Evolutionary conservation across 2,888 invertebrate species (phyloP).

Genomic region (Drosophila mulleri): DNA sequence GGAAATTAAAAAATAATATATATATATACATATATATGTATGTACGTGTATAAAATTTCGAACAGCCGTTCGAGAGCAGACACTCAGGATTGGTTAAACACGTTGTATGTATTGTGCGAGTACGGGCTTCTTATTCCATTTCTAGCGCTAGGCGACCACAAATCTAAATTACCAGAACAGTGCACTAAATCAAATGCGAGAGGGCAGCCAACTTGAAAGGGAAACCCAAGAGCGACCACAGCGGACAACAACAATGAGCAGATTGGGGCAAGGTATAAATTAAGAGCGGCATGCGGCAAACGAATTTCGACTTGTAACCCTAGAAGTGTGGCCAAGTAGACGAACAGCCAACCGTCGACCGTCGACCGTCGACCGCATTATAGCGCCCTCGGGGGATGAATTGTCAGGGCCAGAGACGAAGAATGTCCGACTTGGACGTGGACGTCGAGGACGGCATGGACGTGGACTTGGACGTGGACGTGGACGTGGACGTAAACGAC

Average conservation of each 20-base stretch:
- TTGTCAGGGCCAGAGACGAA: slow-evolving; percentile 40
- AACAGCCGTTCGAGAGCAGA: slow-evolving; percentile 7
- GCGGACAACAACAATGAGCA: slow-evolving; percentile 30
- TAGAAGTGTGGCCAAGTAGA: slow-evolving; percentile 52
- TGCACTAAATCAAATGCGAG: slow-evolving; percentile 72
- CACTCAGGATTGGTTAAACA: slow-evolving; percentile 6
- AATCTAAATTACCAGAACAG: slow-evolving; percentile 72
- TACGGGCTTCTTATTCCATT: not conserved
- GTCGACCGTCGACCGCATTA: slow-evolving; percentile 59
- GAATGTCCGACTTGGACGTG: not conserved
- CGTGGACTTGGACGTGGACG: not conserved
- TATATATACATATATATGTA: not conserved
- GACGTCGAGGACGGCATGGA: not conserved
- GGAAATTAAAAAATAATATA: slow-evolving; percentile 59
- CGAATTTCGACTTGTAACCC: slow-evolving; percentile 68
- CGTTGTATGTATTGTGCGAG: slow-evolving; percentile 35
- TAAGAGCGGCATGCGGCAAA: slow-evolving; percentile 67
- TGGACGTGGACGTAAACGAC: not conserved
- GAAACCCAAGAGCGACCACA: slow-evolving; percentile 70
- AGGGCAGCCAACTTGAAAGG: slow-evolving; percentile 55
- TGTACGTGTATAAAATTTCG: not conserved
- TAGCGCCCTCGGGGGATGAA: slow-evolving; percentile 76
- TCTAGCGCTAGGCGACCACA: slow-evolving; percentile 56
- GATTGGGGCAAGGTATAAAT: slow-evolving; percentile 65
- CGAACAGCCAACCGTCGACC: slow-evolving; percentile 28